Base-by-base conservation (phyloP, 1,140 invertebrate genomes). In the Scaptomyza graminum region DNA sequence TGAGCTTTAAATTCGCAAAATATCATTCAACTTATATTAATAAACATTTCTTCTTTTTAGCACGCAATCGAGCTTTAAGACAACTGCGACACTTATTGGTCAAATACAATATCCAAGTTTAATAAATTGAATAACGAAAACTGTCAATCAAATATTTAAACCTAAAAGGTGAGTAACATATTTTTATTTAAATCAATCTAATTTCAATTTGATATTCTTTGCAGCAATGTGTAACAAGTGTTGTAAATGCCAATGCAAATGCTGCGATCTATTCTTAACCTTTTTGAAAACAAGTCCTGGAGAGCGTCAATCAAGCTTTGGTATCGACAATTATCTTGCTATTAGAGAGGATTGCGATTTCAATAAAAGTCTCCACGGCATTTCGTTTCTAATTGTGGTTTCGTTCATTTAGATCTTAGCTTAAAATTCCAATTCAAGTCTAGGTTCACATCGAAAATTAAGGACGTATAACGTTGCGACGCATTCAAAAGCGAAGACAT, bases 31-130 rank as follows among this genome's bases (percentile, higher is more conserved):
- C n/a, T n/a, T 11, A 28, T 5, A 11, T 12, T 37, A 37, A 28
- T 51, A 4, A 7, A 9, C 8, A 31, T 8, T 2, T 37, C 11
- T 65, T 15, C 0, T 6, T 47, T 44, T 0, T 25, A 71, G 68
- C 68, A 5, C 62, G 62, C 11, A 66, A 39, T 54, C 52, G 68
- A 37, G 68, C 68, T 0, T 59, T 71, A 13, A 34, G 68, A 4
- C 56, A 71, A 31, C 12, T 71, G 22, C 54, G 39, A 1, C 54
- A 65, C 12, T 16, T 71, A 6, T 31, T 71, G 8, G 3, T 57
- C 18, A 71, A 71, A 51, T 71, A 71, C 47, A 71, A 71, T 5
- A 71, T 71, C 4, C 54, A 71, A 15, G 39, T 71, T 1, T 54
- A 71, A 5, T 71, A 43, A 18, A 5, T 11, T 34, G 1, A 8